Evolutionary conservation across 2,797 vertebrate genomes (phyloP).

Genomic region (Pseudochaenichthys georgianus): DNA sequence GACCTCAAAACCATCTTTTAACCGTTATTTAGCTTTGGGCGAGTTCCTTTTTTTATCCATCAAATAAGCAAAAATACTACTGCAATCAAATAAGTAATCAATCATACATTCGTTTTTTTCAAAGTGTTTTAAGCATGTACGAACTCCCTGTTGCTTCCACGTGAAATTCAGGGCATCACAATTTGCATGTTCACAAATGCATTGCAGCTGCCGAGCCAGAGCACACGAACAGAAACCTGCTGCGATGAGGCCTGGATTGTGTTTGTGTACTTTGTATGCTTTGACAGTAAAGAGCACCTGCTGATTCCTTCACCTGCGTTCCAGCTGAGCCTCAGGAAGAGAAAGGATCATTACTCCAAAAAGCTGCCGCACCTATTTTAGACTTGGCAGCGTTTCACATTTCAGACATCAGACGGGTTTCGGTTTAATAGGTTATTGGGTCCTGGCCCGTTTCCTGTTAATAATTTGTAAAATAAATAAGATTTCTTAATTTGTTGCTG

Average conservation of each 20-base stretch:
- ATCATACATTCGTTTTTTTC: background rate
- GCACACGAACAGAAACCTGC: slow-evolving; percentile 27
- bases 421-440: no score
- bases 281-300: slow-evolving; percentile 48
- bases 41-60: background rate
- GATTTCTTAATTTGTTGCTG: no score
- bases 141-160: background rate
- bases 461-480: background rate
- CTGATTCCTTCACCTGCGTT: slow-evolving; percentile 29
- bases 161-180: slow-evolving; percentile 11
- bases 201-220: slow-evolving; percentile 22
- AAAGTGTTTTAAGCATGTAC: background rate
- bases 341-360: slow-evolving; percentile 54
- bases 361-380: slow-evolving; percentile 44
- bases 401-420: slow-evolving; percentile 46
- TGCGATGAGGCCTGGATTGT: slow-evolving; percentile 46
- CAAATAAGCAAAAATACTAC: background rate
- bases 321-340: slow-evolving; percentile 33
- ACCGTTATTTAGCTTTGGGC: background rate
- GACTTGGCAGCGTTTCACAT: slow-evolving; percentile 15
- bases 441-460: background rate
- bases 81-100: background rate
- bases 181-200: slow-evolving; percentile 33
- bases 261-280: slow-evolving; percentile 30
- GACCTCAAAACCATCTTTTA: slow-evolving; percentile 1